A percentile compares a stretch with the other conserved stretches of the same genome.
Evolutionary conservation across 2,888 invertebrate species (phyloP).

Genomic region (Antitype chi): DNA sequence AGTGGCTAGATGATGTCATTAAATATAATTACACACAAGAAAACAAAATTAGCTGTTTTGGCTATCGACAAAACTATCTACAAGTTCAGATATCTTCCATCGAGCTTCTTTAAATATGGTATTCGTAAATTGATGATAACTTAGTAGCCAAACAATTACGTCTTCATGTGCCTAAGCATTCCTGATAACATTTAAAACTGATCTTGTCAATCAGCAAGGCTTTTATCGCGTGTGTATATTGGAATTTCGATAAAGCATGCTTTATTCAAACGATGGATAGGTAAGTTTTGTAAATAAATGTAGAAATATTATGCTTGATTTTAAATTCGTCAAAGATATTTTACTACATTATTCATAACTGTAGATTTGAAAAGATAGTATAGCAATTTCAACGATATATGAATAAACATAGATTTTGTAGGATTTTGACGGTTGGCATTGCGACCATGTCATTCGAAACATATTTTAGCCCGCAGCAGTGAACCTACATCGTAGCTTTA

Average conservation of each 20-base stretch:
- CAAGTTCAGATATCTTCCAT: not conserved
- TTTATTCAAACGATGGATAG: slow-evolving; percentile 26
- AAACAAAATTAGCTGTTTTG: not conserved
- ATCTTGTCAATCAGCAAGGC: not conserved
- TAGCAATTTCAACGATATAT: not conserved
- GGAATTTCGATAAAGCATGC: slow-evolving; percentile 30
- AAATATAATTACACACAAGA: not conserved
- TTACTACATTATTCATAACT: no score
- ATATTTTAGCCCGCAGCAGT: not conserved
- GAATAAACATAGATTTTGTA: not conserved
- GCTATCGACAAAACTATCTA: not conserved
- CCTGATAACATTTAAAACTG: not conserved
- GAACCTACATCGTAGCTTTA: not conserved
- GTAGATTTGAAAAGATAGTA: no score
- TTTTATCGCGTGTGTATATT: slow-evolving; percentile 33
- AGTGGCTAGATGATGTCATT: slow-evolving; percentile 5
- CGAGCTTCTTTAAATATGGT: slow-evolving; percentile 12
- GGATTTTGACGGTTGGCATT: not conserved
- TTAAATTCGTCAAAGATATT: not conserved
- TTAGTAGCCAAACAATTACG: slow-evolving; percentile 13
- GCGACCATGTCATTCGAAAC: not conserved
- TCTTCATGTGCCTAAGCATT: slow-evolving; percentile 18
- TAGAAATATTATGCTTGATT: not conserved
- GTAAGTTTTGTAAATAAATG: not conserved
- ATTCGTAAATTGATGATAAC: slow-evolving; percentile 18